These are phyloP conservation scores for Microcebus lehilahytsara DNA, from an alignment of 2,113 vertebrate genomes.

Conservation along the genomic window DNA sequence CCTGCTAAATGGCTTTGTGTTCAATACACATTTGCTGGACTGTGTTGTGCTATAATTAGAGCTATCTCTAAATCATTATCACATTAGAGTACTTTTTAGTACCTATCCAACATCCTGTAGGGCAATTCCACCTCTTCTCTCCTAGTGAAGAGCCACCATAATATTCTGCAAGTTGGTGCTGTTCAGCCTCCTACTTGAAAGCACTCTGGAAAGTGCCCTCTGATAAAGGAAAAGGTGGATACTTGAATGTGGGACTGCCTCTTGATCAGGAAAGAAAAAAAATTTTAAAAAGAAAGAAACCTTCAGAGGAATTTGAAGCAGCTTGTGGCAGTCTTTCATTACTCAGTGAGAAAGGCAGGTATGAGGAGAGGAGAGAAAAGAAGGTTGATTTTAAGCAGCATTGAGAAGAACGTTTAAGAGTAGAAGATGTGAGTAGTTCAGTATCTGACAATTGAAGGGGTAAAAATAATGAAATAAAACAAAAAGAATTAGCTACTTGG, in stretches of 20 bases:
- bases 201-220: conserved; percentile 35
- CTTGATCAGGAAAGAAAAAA: background rate
- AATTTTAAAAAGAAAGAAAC: background rate
- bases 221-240: conserved; percentile 21
- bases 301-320: background rate
- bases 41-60: conserved; percentile 64
- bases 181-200: conserved; percentile 37
- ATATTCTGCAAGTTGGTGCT: background rate
- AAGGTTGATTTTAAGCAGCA: background rate
- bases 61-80: conserved; percentile 70
- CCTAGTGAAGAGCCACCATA: conserved; percentile 8
- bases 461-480: background rate
- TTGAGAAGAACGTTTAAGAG: background rate
- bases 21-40: conserved; percentile 60
- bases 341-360: background rate
- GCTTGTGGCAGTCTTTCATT: background rate
- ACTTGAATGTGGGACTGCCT: conserved; percentile 42
- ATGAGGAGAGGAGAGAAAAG: background rate
- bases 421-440: background rate
- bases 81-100: conserved; percentile 59
- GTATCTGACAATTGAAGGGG: background rate
- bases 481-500: background rate
- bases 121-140: conserved; percentile 1
- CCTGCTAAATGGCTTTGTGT: conserved; percentile 59
- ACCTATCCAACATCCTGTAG: conserved; percentile 14